Evolutionary conservation across 2,113 vertebrate genomes (phyloP), one percentile per base, ranked within the genome.

Genomic region (Hippocampus comes): DNA sequence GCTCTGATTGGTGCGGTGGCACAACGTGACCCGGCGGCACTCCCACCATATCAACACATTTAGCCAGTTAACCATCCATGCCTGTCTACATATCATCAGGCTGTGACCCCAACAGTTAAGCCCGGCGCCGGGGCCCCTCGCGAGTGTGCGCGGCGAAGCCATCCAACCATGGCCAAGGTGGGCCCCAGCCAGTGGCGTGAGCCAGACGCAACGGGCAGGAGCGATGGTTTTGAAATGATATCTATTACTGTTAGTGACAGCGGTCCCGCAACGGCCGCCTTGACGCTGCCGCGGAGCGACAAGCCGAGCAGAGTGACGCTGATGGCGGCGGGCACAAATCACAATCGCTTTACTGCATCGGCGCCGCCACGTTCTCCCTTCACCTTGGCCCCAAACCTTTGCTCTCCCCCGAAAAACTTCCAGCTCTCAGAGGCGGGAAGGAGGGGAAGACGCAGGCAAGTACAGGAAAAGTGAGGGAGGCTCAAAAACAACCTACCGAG

Each of bases 241-340:
- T 95, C 95, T 91, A 94, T 96, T 94, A 94, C 94, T 94, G 89
- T 93, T 94, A 92, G 92, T 93, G 93, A 94, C 94, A 95, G 93
- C 90, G 78, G 91, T 92, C 91, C 87, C 82, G 89, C 85, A 92
- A 90, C 86, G 84, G 83, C 15, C 27, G 87, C 89, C 90, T 88
- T 95, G 94, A 95, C 80, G 70, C 80, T 95, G 88, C 90, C 71
- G 30, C 79, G 72, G 92, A 91, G 91, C 93, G 94, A 95, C 94
- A 91, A 90, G 80, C 86, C 85, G 25, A 85, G 87, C 89, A 87
- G 90, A 91, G 59, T 94, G 94, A 95, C 89, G 82, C 89, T 95
- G 92, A 95, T 95, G 92, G 89, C 94, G 94, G 93, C 92, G 90
- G 93, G 94, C 93, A 95, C 91, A 93, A 91, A 95, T 95, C 94